Percentiles rank a stretch among this genome's conserved stretches.
These are phyloP conservation scores for Tipula confusa DNA, from an alignment of 2,888 invertebrate species.

Conservation along the genomic window DNA sequence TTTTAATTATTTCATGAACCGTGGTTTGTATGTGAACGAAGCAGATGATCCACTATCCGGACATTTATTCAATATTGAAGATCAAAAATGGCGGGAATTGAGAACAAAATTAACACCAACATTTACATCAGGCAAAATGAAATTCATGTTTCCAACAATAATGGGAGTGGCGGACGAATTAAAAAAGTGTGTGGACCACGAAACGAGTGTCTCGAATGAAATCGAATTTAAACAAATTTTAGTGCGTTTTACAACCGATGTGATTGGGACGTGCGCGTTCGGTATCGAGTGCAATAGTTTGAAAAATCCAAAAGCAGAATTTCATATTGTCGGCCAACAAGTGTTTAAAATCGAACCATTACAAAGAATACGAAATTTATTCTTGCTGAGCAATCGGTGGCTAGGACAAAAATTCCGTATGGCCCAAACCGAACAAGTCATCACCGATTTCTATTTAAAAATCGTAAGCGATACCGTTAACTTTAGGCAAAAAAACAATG, in stretches of 20 bases:
- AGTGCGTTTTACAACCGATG: slow-evolving; percentile 47
- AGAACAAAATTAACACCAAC: slow-evolving; percentile 62
- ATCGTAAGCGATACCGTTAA: slow-evolving; percentile 47
- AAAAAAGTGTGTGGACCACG: slow-evolving; percentile 47
- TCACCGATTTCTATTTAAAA: slow-evolving; percentile 41
- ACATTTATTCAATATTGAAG: slow-evolving; percentile 57
- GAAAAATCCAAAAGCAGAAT: slow-evolving; percentile 46
- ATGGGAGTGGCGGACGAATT: slow-evolving; percentile 56
- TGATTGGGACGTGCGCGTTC: slow-evolving; percentile 52
- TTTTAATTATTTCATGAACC: slow-evolving; percentile 61
- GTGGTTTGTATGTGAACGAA: slow-evolving; percentile 60
- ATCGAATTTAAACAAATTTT: slow-evolving; percentile 50
- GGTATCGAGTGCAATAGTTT: slow-evolving; percentile 50
- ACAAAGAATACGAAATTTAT: not conserved
- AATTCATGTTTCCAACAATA: slow-evolving; percentile 59
- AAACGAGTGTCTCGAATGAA: slow-evolving; percentile 42
- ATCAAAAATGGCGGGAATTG: slow-evolving; percentile 59
- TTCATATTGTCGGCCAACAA: slow-evolving; percentile 40
- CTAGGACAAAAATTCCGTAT: not conserved
- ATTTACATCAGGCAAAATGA: slow-evolving; percentile 64
- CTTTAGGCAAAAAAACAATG: slow-evolving; percentile 43
- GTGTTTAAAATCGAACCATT: slow-evolving; percentile 36
- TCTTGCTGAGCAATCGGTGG: not conserved
- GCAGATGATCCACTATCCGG: slow-evolving; percentile 58
- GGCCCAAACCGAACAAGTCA: not conserved